Evolutionary conservation across 2,113 vertebrate species (phyloP).

Genomic region (Bostrychus sinensis): DNA sequence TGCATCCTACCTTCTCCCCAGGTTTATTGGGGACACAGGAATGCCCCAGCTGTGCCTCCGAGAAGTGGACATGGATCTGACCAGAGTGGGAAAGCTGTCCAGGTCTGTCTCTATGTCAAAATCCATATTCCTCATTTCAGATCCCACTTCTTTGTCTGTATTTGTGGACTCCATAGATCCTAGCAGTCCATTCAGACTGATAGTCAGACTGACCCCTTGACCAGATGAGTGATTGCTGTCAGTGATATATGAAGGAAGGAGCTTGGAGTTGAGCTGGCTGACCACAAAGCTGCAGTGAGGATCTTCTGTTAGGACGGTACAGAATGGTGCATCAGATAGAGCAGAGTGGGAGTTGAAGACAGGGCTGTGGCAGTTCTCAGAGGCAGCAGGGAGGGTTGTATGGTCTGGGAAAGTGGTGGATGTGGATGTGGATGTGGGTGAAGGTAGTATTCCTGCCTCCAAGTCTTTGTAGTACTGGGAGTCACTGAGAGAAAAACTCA

Average conservation of each 20-base stretch:
- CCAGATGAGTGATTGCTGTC: conserved; percentile 25
- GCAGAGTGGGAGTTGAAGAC: not conserved
- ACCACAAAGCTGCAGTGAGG: conserved; percentile 37
- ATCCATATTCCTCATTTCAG: conserved; percentile 30
- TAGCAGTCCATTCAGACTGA: conserved; percentile 51
- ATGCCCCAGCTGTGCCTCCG: conserved; percentile 89
- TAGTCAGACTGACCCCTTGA: conserved; percentile 37
- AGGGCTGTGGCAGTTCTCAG: not conserved
- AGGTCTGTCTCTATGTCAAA: conserved; percentile 56
- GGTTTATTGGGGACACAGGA: conserved; percentile 80
- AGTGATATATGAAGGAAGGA: conserved; percentile 23
- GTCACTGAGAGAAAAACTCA: conserved; percentile 81
- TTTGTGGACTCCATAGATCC: conserved; percentile 39
- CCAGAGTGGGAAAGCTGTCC: conserved; percentile 78
- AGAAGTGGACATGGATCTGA: conserved; percentile 81
- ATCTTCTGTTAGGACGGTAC: conserved; percentile 17
- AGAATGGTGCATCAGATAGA: conserved; percentile 4
- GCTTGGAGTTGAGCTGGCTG: conserved; percentile 33
- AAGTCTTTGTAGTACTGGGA: conserved; percentile 87
- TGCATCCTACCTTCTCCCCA: conserved; percentile 81
- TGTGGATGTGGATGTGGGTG: conserved; percentile 13
- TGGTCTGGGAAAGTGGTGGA: conserved; percentile 8
- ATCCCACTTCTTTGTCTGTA: not conserved
- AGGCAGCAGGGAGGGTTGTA: not conserved
- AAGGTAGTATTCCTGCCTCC: conserved; percentile 24